A percentile compares a stretch with the other conserved stretches of the same genome.
Evolutionary conservation across 2,113 vertebrate genomes (phyloP).

Genomic region (Rutilus rutilus): DNA sequence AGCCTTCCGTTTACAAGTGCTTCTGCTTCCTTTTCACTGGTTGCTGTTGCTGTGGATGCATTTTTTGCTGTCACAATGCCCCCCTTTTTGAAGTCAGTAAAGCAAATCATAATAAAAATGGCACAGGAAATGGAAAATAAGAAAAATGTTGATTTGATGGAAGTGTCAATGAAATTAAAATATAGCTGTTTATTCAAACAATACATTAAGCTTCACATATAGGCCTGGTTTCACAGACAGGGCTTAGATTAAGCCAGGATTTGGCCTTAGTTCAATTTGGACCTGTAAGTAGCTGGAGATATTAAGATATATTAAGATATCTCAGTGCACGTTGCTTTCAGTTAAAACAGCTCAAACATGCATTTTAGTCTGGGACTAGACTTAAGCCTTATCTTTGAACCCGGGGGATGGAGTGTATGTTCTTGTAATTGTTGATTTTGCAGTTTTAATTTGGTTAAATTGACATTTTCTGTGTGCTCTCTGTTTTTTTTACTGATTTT

Average conservation of each 20-base stretch:
- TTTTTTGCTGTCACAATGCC: neutral
- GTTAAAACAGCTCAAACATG: too few species aligned
- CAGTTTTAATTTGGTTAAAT: neutral
- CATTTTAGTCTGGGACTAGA: too few species aligned
- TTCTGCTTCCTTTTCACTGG: constrained; percentile 22
- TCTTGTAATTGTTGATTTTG: neutral
- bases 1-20: constrained; percentile 28
- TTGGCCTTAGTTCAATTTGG: too few species aligned
- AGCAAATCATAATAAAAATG: neutral
- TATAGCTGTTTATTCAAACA: neutral
- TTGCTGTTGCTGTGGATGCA: neutral
- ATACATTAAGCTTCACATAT: neutral
- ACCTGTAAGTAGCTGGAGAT: too few species aligned
- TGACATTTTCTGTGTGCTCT: neutral
- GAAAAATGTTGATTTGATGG: neutral
- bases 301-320: too few species aligned
- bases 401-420: neutral
- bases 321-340: too few species aligned
- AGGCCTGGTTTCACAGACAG: neutral
- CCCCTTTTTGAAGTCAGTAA: neutral
- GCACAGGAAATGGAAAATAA: neutral
- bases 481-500: neutral
- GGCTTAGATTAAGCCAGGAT: too few species aligned
- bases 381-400: too few species aligned
- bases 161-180: neutral